Conservation (phyloP, 2,888 invertebrate genomes). For the Eupithecia pulchellata region DNA sequence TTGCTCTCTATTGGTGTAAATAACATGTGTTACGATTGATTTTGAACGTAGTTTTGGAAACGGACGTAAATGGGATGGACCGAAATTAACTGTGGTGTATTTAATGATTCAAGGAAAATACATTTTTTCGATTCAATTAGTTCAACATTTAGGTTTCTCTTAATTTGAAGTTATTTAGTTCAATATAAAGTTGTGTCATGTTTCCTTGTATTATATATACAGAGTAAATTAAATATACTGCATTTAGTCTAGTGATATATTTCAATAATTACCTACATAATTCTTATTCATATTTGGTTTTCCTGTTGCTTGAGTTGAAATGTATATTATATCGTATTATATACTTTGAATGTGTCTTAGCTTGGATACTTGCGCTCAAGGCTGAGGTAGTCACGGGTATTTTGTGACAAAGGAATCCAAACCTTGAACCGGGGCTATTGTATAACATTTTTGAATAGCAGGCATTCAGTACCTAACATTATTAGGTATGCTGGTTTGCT, state of each 20-base stretch:
- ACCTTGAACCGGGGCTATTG: neutral
- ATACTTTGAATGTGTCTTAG: neutral
- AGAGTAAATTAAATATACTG: neutral
- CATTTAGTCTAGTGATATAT: neutral
- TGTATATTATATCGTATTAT: too few species aligned
- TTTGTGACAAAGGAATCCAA: neutral
- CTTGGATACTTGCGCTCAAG: neutral
- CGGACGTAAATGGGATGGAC: slow-evolving; percentile 40
- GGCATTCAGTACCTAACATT: neutral
- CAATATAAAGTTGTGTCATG: neutral
- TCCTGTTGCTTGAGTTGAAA: neutral
- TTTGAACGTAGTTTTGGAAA: slow-evolving; percentile 35
- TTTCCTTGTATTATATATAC: neutral
- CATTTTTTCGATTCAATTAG: neutral
- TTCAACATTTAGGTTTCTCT: neutral
- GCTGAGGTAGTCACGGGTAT: neutral
- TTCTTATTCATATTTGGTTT: neutral
- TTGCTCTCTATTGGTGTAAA: slow-evolving; percentile 24
- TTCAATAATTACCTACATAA: neutral
- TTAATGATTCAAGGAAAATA: neutral
- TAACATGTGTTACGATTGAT: slow-evolving; percentile 41
- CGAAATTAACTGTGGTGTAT: slow-evolving; percentile 25
- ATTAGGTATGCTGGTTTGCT: neutral
- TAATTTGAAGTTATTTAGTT: neutral
- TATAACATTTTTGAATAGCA: neutral